Percentiles rank a stretch among this genome's conserved stretches.
phyloP scores from a whole-genome alignment of 2,888 invertebrate genomes.

The Drosophila hamatofila region DNA sequence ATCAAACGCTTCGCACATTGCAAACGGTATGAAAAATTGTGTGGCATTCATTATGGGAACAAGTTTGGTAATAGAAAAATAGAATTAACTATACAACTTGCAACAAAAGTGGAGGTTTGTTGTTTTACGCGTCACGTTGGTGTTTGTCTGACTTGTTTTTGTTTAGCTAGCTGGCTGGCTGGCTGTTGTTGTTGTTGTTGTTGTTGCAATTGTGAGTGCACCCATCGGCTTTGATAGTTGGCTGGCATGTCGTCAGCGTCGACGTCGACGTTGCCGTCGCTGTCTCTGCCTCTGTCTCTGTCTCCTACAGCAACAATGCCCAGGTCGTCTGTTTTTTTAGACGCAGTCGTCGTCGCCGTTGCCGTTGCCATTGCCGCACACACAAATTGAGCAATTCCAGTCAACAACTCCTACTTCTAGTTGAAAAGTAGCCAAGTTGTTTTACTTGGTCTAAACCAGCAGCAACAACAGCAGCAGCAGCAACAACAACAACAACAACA shows the following conservation, averaged over 20 bases:
- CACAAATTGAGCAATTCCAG: slow-evolving; percentile 82
- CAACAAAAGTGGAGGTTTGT: slow-evolving; percentile 45
- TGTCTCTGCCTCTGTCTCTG: not conserved
- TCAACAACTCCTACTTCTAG: slow-evolving; percentile 80
- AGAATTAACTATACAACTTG: slow-evolving; percentile 62
- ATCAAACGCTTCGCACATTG: not conserved
- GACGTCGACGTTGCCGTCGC: slow-evolving; percentile 29
- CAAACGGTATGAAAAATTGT: slow-evolving; percentile 8
- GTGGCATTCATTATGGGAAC: slow-evolving; percentile 15
- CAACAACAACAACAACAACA: slow-evolving; percentile 31
- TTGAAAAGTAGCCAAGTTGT: slow-evolving; percentile 75
- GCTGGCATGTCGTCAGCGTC: slow-evolving; percentile 54
- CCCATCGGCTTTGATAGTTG: slow-evolving; percentile 38
- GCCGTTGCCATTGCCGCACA: slow-evolving; percentile 50
- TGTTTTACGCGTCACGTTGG: slow-evolving; percentile 53
- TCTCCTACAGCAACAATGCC: slow-evolving; percentile 26
- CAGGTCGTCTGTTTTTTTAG: slow-evolving; percentile 53
- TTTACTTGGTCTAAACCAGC: slow-evolving; percentile 56
- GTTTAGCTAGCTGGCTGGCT: slow-evolving; percentile 16
- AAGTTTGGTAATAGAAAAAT: slow-evolving; percentile 36
- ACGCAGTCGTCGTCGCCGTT: not conserved
- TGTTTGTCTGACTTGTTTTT: slow-evolving; percentile 55
- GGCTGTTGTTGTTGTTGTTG: slow-evolving; percentile 22
- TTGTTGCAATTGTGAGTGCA: slow-evolving; percentile 47
- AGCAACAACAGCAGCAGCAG: slow-evolving; percentile 32